A percentile compares a stretch with the other conserved stretches of the same genome.
Evolutionary conservation across 2,888 invertebrate species (phyloP).

Genomic region (Xylocampa areola): DNA sequence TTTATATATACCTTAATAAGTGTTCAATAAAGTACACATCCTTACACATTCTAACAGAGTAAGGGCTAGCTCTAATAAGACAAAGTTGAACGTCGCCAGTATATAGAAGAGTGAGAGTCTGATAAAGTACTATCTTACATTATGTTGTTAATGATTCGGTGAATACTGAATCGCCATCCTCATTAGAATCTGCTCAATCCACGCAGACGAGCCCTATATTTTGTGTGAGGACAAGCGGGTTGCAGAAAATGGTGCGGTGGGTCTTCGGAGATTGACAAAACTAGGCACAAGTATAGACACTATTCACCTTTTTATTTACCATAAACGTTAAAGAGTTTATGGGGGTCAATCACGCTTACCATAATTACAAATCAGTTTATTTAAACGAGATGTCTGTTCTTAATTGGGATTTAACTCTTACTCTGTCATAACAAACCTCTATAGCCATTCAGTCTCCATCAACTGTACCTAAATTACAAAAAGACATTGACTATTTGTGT

Average conservation of each 20-base stretch:
- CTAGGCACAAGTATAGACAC: not conserved
- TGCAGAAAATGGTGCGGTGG: too few relatives aligned
- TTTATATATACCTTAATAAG: slow-evolving; percentile 23
- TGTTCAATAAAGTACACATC: slow-evolving; percentile 24
- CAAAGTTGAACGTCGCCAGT: slow-evolving; percentile 30
- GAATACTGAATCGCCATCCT: too few relatives aligned
- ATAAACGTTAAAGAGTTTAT: slow-evolving; percentile 9
- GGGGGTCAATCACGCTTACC: not conserved
- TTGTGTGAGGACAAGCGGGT: too few relatives aligned
- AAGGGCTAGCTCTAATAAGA: not conserved
- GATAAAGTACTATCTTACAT: too few relatives aligned
- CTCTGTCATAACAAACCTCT: slow-evolving; percentile 21
- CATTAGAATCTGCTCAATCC: too few relatives aligned
- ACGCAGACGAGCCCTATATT: too few relatives aligned
- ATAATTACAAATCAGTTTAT: not conserved
- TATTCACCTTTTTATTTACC: slow-evolving; percentile 7
- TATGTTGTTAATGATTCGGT: too few relatives aligned
- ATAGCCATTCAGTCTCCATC: slow-evolving; percentile 37
- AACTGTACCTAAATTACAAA: slow-evolving; percentile 42
- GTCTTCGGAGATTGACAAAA: too few relatives aligned
- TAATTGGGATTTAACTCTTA: slow-evolving; percentile 10
- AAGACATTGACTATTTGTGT: slow-evolving; percentile 33
- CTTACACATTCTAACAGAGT: slow-evolving; percentile 31
- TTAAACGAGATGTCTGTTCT: too few relatives aligned
- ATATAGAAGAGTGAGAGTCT: slow-evolving; percentile 1